A percentile compares a stretch with the other conserved stretches of the same genome.
phyloP scores from a whole-genome alignment of 2,797 vertebrate species.

The Acanthiza pusilla region DNA sequence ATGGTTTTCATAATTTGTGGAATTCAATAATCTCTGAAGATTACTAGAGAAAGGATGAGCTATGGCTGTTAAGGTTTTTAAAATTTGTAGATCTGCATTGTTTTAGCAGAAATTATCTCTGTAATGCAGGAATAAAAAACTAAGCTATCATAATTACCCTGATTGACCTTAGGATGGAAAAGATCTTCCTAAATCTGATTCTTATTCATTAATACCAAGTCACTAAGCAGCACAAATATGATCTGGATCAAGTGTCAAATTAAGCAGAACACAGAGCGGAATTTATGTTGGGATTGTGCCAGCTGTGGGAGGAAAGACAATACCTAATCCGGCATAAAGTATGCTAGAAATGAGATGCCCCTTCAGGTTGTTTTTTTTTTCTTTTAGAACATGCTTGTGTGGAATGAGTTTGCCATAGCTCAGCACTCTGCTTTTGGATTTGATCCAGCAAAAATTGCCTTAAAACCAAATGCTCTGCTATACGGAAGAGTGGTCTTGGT shows the following conservation, averaged over 20 bases:
- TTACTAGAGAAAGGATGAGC: not conserved
- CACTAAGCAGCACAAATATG: slow-evolving; percentile 5
- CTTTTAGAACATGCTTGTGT: not conserved
- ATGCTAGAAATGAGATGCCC: not conserved
- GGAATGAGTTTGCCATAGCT: not conserved
- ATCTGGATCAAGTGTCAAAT: slow-evolving; percentile 39
- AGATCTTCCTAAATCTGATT: slow-evolving; percentile 37
- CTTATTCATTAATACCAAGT: slow-evolving; percentile 19
- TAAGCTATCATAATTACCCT: slow-evolving; percentile 4
- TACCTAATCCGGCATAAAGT: not conserved
- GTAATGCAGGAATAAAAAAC: not conserved
- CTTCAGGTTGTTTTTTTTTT: not conserved
- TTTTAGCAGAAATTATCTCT: not conserved
- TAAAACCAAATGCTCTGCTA: not conserved
- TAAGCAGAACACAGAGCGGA: not conserved
- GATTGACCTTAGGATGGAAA: slow-evolving; percentile 1
- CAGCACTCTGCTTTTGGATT: not conserved
- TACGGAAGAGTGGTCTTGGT: not conserved
- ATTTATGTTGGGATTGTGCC: slow-evolving; percentile 21
- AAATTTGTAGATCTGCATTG: not conserved
- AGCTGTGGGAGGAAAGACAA: not conserved
- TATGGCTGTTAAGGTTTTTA: not conserved
- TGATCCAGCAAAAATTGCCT: not conserved
- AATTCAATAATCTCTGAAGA: not conserved
- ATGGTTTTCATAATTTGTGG: not conserved